phyloP scores from a whole-genome alignment of 2,888 invertebrate genomes.

The Artemia sp. region DNA sequence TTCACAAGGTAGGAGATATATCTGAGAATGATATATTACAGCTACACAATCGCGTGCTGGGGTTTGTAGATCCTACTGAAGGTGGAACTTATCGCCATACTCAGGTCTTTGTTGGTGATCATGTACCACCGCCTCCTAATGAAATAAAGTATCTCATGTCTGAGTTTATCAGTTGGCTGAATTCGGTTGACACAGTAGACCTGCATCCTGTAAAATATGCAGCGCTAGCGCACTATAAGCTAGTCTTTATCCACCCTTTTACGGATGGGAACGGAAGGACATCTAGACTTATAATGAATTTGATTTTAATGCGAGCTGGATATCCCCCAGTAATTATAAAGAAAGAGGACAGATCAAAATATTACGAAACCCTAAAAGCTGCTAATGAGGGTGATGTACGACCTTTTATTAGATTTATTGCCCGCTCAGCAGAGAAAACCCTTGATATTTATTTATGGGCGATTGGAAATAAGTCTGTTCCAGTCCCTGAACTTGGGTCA shows the following conservation, averaged over 20 bases:
- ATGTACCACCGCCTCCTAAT: constrained; percentile 72
- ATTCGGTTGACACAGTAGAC: constrained; percentile 63
- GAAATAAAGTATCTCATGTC: constrained; percentile 64
- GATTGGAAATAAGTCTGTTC: constrained; percentile 32
- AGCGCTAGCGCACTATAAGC: constrained; percentile 86
- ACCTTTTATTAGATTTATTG: constrained; percentile 90
- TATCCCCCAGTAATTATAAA: constrained; percentile 89
- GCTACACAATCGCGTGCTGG: constrained; percentile 78
- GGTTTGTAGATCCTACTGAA: constrained; percentile 81
- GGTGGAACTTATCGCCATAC: constrained; percentile 73
- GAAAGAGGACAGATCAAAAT: constrained; percentile 58
- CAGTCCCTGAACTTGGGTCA: constrained; percentile 20
- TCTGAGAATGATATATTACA: constrained; percentile 70
- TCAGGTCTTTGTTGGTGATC: constrained; percentile 89
- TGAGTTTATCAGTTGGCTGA: constrained; percentile 79
- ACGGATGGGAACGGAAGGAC: constrained; percentile 92
- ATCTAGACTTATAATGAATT: constrained; percentile 84
- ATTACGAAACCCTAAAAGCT: constrained; percentile 70
- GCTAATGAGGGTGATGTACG: constrained; percentile 88
- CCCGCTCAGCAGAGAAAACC: constrained; percentile 74
- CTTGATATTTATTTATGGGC: constrained; percentile 72
- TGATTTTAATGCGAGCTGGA: constrained; percentile 82
- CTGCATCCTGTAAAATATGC: constrained; percentile 86
- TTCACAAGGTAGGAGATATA: constrained; percentile 53
- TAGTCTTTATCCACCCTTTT: constrained; percentile 94